Conservation (phyloP, 2,113 vertebrate species). For the Pelusios castaneus region DNA sequence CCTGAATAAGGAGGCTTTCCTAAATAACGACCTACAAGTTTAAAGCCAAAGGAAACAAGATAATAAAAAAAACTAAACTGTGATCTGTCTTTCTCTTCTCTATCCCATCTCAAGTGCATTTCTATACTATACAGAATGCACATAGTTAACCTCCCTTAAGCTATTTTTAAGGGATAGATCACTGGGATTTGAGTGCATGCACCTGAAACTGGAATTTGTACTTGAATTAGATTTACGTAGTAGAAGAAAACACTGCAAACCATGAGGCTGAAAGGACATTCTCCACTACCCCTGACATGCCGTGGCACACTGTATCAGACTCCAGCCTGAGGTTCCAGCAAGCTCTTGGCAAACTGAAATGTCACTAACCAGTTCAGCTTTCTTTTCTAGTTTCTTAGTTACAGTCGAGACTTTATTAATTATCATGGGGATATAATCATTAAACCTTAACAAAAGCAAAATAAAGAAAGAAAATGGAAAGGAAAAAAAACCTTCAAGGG, state of each 20-base stretch:
- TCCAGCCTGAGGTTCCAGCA: neutral
- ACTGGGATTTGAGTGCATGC: fast-evolving
- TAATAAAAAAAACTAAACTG: neutral
- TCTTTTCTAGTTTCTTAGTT: neutral
- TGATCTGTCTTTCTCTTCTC: neutral
- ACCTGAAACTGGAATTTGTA: fast-evolving
- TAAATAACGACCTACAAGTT: neutral
- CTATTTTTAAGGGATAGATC: neutral
- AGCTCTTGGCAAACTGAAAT: neutral
- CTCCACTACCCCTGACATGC: neutral
- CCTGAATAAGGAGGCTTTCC: neutral
- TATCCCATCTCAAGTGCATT: neutral
- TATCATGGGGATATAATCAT: neutral
- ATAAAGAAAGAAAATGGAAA: neutral
- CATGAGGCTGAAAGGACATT: neutral
- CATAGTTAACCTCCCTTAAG: neutral
- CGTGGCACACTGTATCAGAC: fast-evolving
- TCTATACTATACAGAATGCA: neutral
- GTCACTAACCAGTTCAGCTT: neutral
- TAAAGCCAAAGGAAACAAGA: neutral
- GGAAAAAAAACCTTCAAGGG: neutral
- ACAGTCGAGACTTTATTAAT: fast-evolving
- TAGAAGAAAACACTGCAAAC: neutral
- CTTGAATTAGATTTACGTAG: fast-evolving
- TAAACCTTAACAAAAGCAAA: neutral